These are phyloP conservation scores for Medauroidea extradentata DNA, from an alignment of 1,140 invertebrate genomes.

Conservation along the genomic window DNA sequence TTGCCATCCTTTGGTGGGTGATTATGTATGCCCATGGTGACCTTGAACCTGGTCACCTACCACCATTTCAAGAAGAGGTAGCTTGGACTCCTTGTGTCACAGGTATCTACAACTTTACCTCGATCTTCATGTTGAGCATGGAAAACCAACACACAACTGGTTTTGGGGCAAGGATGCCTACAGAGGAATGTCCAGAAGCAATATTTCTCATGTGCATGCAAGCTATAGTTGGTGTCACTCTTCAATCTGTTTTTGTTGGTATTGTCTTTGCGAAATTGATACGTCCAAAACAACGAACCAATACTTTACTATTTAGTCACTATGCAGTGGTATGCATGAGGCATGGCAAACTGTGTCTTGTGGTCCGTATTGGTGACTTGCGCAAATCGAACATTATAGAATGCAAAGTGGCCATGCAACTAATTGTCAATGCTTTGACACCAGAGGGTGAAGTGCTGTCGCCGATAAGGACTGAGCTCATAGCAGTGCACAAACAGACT, in stretches of 20 bases:
- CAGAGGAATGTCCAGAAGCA: conserved; percentile 78
- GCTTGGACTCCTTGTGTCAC: conserved; percentile 50
- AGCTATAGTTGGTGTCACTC: conserved; percentile 38
- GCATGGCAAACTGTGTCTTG: conserved; percentile 82
- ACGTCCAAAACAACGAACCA: conserved; percentile 90
- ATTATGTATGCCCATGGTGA: conserved; percentile 50
- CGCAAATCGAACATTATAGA: conserved; percentile 93
- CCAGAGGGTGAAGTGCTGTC: conserved; percentile 81
- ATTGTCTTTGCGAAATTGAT: conserved; percentile 96
- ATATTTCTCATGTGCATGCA: conserved; percentile 65
- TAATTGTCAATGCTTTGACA: conserved; percentile 85
- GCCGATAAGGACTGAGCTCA: conserved; percentile 79
- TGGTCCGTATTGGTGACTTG: conserved; percentile 98
- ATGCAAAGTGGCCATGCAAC: conserved; percentile 81
- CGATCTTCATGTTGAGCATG: conserved; percentile 57
- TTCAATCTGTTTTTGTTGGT: conserved; percentile 80
- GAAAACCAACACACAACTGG: conserved; percentile 67
- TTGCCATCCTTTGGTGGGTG: conserved; percentile 49
- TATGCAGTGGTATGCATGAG: conserved; percentile 89
- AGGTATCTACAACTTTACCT: conserved; percentile 53
- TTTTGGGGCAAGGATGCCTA: conserved; percentile 69
- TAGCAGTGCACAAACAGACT: conserved; percentile 28
- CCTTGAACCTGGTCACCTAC: conserved; percentile 32
- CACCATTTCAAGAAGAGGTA: not conserved
- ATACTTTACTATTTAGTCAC: conserved; percentile 93